phyloP scores from a whole-genome alignment of 2,113 vertebrate genomes.

The Smithornis capensis region DNA sequence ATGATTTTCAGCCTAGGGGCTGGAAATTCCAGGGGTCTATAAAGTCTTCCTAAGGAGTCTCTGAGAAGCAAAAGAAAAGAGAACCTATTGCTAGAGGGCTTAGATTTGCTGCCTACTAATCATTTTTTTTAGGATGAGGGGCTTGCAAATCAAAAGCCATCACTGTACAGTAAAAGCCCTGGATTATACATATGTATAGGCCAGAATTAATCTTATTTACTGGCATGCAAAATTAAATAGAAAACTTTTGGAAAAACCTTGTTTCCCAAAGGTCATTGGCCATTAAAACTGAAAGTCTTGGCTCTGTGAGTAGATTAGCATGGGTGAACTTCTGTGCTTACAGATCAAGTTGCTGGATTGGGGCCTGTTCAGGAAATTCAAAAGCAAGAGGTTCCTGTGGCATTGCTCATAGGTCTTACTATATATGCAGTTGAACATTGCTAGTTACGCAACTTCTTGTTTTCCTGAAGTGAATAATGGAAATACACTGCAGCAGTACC shows the following conservation, averaged over 20 bases:
- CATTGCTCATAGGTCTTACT: neutral
- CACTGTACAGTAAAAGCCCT: neutral
- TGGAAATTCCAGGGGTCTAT: neutral
- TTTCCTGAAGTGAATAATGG: neutral
- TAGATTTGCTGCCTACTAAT: neutral
- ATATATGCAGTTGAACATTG: neutral
- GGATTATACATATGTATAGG: fast-evolving
- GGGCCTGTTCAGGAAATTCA: conserved; percentile 18
- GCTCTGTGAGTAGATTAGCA: neutral
- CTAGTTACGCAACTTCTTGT: neutral
- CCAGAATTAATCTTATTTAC: neutral
- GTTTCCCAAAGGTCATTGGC: neutral
- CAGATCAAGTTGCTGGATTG: neutral
- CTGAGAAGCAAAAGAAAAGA: neutral
- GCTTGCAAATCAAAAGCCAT: neutral
- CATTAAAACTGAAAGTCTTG: neutral
- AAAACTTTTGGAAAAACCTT: neutral
- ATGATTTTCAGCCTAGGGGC: neutral
- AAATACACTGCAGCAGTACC: neutral
- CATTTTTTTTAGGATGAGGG: neutral
- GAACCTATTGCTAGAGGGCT: neutral
- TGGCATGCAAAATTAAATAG: neutral
- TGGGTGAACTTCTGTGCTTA: neutral
- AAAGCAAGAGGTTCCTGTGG: conserved; percentile 30
- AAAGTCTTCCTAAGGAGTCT: neutral